These are phyloP conservation scores for Drosophila rubida DNA, from an alignment of 2,888 invertebrate species.

Conservation along the genomic window DNA sequence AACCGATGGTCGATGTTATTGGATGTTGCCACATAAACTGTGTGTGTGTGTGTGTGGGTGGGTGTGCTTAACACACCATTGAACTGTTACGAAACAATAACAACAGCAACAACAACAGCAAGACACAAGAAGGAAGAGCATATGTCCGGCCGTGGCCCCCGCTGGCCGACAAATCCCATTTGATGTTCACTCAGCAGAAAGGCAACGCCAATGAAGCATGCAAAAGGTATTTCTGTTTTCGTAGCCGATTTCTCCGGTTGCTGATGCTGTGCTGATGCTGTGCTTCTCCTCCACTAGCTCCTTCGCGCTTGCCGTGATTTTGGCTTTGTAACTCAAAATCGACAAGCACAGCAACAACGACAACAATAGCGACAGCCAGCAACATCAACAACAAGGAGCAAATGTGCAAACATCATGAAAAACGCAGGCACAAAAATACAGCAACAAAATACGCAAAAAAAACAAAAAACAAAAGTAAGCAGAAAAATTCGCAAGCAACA, in stretches of 20 bases:
- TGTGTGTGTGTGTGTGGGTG: slow-evolving; percentile 23
- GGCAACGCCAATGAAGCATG: slow-evolving; percentile 80
- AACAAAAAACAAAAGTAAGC: slow-evolving; percentile 1
- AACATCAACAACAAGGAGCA: slow-evolving; percentile 50
- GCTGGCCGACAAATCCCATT: slow-evolving; percentile 73
- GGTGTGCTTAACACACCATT: slow-evolving; percentile 76
- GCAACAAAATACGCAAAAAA: slow-evolving; percentile 4
- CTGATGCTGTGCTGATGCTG: too few relatives aligned
- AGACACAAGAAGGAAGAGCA: slow-evolving; percentile 26
- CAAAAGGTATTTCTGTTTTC: slow-evolving; percentile 78
- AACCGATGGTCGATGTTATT: slow-evolving; percentile 64
- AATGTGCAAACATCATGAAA: slow-evolving; percentile 79
- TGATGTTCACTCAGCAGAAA: slow-evolving; percentile 80
- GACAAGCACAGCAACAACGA: slow-evolving; percentile 46
- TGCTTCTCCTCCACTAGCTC: background rate
- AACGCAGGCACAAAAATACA: slow-evolving; percentile 42
- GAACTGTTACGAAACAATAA: slow-evolving; percentile 71
- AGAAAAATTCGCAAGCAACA: slow-evolving; percentile 14
- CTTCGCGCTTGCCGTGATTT: slow-evolving; percentile 64
- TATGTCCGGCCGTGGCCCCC: slow-evolving; percentile 61
- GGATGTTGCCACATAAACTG: slow-evolving; percentile 61
- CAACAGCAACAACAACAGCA: slow-evolving; percentile 43
- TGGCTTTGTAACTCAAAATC: slow-evolving; percentile 78
- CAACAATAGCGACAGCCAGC: slow-evolving; percentile 13
- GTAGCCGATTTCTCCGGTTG: slow-evolving; percentile 34